Evolutionary conservation across 2,888 invertebrate species (phyloP).

Genomic region (Phaonia tiefii): DNA sequence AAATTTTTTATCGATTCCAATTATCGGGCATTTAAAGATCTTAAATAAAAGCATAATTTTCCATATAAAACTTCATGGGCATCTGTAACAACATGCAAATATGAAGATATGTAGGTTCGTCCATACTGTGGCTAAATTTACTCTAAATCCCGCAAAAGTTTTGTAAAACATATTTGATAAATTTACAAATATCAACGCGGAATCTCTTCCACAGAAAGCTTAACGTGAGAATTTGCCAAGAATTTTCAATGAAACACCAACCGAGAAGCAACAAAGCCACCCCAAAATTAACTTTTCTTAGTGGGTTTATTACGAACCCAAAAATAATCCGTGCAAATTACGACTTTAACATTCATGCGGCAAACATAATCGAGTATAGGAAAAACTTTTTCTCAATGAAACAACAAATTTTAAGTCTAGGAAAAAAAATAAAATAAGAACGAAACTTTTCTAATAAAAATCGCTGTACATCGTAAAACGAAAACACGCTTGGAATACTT

Average conservation of each 20-base stretch:
- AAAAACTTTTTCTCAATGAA: not conserved
- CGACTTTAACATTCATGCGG: not conserved
- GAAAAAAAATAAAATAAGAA: constrained; percentile 1
- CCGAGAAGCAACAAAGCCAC: too few relatives aligned
- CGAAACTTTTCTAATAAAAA: constrained; percentile 18
- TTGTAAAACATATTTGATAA: constrained; percentile 13
- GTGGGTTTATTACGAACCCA: not conserved
- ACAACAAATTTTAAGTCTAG: not conserved
- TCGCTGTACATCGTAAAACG: not conserved
- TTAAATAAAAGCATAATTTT: not conserved
- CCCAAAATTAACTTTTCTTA: not conserved
- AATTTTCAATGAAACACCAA: not conserved
- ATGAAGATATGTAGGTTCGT: not conserved
- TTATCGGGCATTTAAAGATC: not conserved
- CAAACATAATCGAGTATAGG: not conserved
- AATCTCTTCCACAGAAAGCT: not conserved
- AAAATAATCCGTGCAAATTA: not conserved
- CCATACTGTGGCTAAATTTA: too few relatives aligned
- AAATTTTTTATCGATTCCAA: constrained; percentile 5
- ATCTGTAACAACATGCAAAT: constrained; percentile 2
- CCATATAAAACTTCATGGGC: not conserved
- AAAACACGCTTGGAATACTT: not conserved
- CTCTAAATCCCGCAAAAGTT: constrained; percentile 10
- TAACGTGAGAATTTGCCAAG: not conserved
- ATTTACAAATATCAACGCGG: not conserved